phyloP scores from a whole-genome alignment of 2,797 vertebrate genomes.

The Neostethus bicornis region DNA sequence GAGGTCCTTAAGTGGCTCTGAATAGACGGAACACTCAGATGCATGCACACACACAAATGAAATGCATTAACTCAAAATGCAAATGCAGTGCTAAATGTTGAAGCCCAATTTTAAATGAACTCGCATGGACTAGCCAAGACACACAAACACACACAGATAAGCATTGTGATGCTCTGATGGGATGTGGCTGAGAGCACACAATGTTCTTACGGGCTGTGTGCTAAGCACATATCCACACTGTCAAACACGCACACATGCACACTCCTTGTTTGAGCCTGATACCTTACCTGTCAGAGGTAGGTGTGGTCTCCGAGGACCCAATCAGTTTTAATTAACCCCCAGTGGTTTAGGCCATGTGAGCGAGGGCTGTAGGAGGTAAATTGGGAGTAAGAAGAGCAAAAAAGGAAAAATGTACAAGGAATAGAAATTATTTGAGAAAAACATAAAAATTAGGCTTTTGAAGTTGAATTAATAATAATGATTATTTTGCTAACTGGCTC shows the following conservation, averaged over 20 bases:
- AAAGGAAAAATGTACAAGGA: slow-evolving; percentile 12
- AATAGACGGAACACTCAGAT: slow-evolving; percentile 39
- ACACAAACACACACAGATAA: slow-evolving; percentile 2
- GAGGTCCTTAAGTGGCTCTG: slow-evolving; percentile 60
- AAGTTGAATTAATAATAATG: background rate
- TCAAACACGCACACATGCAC: slow-evolving; percentile 52
- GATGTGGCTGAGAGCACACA: slow-evolving; percentile 61
- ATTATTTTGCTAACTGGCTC: background rate
- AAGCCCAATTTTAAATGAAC: slow-evolving; percentile 38
- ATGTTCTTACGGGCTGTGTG: slow-evolving; percentile 57
- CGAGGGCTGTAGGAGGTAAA: slow-evolving; percentile 26
- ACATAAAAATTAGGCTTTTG: background rate
- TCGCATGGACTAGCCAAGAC: slow-evolving; percentile 19
- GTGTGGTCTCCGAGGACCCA: slow-evolving; percentile 79
- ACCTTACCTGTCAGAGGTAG: slow-evolving; percentile 80
- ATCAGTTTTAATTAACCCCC: slow-evolving; percentile 89
- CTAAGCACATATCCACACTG: slow-evolving; percentile 54
- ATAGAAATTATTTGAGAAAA: slow-evolving; percentile 25
- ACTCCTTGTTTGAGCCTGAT: slow-evolving; percentile 51
- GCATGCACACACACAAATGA: slow-evolving; percentile 27
- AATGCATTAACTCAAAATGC: slow-evolving; percentile 56
- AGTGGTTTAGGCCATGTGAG: slow-evolving; percentile 66
- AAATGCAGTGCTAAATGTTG: slow-evolving; percentile 46
- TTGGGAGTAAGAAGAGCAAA: slow-evolving; percentile 11
- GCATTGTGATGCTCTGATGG: slow-evolving; percentile 41